Conservation (phyloP, 1,140 invertebrate genomes). For the Caenorhabditis remanei region DNA sequence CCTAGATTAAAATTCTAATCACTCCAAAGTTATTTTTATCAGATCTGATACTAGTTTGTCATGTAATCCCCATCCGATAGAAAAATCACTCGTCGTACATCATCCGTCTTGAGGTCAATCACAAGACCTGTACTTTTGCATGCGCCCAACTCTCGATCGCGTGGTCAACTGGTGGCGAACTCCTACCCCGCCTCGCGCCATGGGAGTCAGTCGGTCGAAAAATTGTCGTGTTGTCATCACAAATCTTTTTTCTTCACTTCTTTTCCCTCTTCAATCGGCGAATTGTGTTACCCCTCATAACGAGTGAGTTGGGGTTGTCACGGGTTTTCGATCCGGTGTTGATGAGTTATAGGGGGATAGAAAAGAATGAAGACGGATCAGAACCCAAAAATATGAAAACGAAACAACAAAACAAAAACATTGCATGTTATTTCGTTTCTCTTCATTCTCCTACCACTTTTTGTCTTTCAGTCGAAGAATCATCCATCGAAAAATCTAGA, state of each 20-base stretch:
- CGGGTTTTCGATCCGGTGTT: slow-evolving; percentile 5
- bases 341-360: not conserved
- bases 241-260: not conserved
- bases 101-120: not conserved
- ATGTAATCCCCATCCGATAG: not conserved
- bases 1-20: too few species aligned
- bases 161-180: slow-evolving; percentile 35
- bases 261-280: not conserved
- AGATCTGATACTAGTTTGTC: not conserved
- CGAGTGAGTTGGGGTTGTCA: slow-evolving; percentile 14
- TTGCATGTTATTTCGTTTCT: not conserved
- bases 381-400: not conserved
- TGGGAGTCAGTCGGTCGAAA: slow-evolving; percentile 30
- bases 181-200: slow-evolving; percentile 3
- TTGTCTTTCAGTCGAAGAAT: not conserved
- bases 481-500: not conserved
- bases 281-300: not conserved
- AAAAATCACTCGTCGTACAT: not conserved
- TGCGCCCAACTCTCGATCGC: not conserved
- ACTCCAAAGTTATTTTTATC: too few species aligned
- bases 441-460: not conserved
- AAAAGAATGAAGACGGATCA: not conserved
- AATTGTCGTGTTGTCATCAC: not conserved
- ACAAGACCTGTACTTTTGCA: slow-evolving; percentile 49
- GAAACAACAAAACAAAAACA: not conserved